Evolutionary conservation across 2,113 vertebrate genomes (phyloP), one percentile per base, ranked within the genome.

Genomic region (Panthera uncia): DNA sequence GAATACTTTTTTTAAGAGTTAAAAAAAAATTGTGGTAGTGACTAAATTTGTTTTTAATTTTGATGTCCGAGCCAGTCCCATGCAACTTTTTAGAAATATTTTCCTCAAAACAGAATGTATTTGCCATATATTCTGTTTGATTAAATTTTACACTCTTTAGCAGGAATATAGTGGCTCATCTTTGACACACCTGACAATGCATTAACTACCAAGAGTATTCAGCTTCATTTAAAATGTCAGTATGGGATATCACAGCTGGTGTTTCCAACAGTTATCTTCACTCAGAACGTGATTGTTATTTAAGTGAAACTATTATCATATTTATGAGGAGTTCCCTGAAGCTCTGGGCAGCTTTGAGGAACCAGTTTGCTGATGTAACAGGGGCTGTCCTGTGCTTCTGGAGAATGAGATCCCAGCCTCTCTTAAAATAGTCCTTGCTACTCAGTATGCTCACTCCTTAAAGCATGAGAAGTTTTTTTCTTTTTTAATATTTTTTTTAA

Each of bases 21-120:
- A 73, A 96, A 90, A 96, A 92, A 63, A 78, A 96, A 84, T 82
- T 92, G 91, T 93, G 61, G 19, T 41, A 38, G 65, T 71, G 78
- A 66, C 48, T 95, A 45, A 57, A 83, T 91, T 89, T 91, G 84
- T 80, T 97, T 95, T 96, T 97, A 73, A 71, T 97, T 45, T 68
- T 92, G 41, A 45, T 65, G 63, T 57, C 41, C 87, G 15, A 96
- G 31, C n/a, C n/a, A 88, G 6, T 41, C 5, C 25, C 50, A 66
- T 84, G 6, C 57, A 92, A 71, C 87, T 93, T 76, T 93, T 94
- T 69, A 93, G 41, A 94, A 94, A 65, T 36, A 68, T 91, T 91
- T 82, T 36, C 71, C 94, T 97, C 31, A 74, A 63, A 85, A 90
- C 36, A 94, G 29, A 96, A 45, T 74, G 81, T 97, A 82, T 97